These are phyloP conservation scores for Bombylius major DNA, from an alignment of 2,888 invertebrate species.

Conservation along the genomic window DNA sequence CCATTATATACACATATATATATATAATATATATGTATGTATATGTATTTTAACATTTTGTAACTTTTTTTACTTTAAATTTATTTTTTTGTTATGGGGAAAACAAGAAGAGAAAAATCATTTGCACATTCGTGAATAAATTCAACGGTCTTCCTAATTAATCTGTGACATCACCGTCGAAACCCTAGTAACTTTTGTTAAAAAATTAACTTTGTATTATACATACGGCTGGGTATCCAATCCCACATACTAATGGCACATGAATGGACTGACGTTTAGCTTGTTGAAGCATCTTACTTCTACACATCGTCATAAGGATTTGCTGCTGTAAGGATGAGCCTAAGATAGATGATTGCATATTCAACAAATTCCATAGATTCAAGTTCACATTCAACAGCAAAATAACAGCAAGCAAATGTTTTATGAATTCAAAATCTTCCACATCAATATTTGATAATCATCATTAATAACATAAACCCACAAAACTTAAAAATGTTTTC, in stretches of 20 bases:
- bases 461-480: too few relatives aligned
- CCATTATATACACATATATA: background rate
- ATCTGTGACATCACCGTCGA: background rate
- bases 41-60: background rate
- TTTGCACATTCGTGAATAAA: background rate
- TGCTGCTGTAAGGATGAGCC: too few relatives aligned
- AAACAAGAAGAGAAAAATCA: background rate
- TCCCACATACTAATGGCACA: background rate
- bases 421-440: too few relatives aligned
- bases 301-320: background rate
- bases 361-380: too few relatives aligned
- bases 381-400: too few relatives aligned
- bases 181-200: slow-evolving; percentile 4
- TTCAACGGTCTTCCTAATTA: background rate
- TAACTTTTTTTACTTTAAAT: background rate
- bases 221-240: slow-evolving; percentile 8
- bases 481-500: too few relatives aligned
- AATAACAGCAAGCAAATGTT: too few relatives aligned
- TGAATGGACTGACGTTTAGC: background rate
- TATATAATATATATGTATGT: background rate
- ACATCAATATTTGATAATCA: too few relatives aligned
- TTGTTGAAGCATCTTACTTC: background rate
- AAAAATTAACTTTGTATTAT: slow-evolving; percentile 8
- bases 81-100: slow-evolving; percentile 4
- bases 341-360: too few relatives aligned